Percentiles rank a stretch among this genome's conserved stretches.
Evolutionary conservation across 2,797 vertebrate genomes (phyloP).

Genomic region (Cossypha niveicapilla): DNA sequence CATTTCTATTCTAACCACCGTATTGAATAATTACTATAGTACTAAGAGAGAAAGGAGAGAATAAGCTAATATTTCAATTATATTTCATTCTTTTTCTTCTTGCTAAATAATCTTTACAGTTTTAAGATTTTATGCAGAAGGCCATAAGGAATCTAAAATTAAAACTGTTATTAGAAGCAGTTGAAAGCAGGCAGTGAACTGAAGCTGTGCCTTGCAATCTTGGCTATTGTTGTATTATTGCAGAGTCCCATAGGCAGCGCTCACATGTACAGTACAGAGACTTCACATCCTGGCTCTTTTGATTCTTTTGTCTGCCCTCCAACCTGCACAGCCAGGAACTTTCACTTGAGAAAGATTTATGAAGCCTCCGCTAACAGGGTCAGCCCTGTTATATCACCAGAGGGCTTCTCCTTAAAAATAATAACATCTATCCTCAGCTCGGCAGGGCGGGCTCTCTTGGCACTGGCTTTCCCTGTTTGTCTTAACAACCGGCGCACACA

Average conservation of each 20-base stretch:
- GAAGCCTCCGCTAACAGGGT: constrained; percentile 80
- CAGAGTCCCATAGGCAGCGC: constrained; percentile 82
- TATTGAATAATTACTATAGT: background rate
- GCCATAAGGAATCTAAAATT: constrained; percentile 61
- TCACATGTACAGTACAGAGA: constrained; percentile 77
- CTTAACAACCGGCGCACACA: constrained; percentile 78
- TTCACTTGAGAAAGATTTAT: constrained; percentile 92
- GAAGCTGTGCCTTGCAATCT: constrained; percentile 73
- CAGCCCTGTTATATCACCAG: constrained; percentile 82
- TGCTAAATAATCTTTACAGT: background rate
- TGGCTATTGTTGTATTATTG: constrained; percentile 89
- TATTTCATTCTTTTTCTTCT: background rate
- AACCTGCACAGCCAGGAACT: constrained; percentile 87
- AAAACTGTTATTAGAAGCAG: constrained; percentile 72
- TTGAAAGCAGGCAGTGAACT: constrained; percentile 74
- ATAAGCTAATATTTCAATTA: background rate
- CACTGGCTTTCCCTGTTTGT: constrained; percentile 82
- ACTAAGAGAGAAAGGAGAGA: background rate
- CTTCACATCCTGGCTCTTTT: constrained; percentile 87
- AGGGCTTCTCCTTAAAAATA: constrained; percentile 87
- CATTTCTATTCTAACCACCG: background rate
- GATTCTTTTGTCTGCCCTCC: constrained; percentile 86
- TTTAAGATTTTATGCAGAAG: constrained; percentile 53
- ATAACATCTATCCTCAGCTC: constrained; percentile 85
- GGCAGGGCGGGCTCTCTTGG: constrained; percentile 74